These are phyloP conservation scores for Acanthopagrus latus DNA, from an alignment of 2,797 vertebrate genomes.

Conservation along the genomic window DNA sequence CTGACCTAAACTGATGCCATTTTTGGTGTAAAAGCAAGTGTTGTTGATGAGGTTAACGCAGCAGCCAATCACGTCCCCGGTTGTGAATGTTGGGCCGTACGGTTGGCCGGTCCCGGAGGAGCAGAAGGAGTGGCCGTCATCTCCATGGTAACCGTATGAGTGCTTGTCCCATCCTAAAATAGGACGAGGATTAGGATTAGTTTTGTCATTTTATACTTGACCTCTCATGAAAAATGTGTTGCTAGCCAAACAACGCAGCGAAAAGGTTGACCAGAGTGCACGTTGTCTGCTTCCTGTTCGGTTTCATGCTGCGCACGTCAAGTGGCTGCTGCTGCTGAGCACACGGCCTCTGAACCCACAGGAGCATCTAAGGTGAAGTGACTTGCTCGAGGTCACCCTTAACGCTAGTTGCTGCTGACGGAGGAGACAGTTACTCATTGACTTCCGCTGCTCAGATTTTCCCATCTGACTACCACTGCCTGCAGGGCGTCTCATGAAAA, in stretches of 20 bases:
- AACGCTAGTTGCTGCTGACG: neutral
- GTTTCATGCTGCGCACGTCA: neutral
- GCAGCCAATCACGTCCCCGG: conserved; percentile 97
- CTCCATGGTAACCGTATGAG: conserved; percentile 98
- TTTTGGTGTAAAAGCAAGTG: conserved; percentile 99
- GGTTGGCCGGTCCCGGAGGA: conserved; percentile 98
- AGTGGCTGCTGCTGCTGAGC: conserved; percentile 15
- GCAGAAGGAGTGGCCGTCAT: conserved; percentile 98
- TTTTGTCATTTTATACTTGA: conserved; percentile 36
- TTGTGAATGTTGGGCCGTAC: conserved; percentile 97
- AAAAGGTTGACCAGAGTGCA: neutral
- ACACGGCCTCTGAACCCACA: conserved; percentile 13
- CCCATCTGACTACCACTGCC: conserved; percentile 50
- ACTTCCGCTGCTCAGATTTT: conserved; percentile 60
- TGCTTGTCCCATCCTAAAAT: conserved; percentile 96
- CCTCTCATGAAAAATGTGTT: conserved; percentile 29
- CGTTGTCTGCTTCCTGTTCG: conserved; percentile 1
- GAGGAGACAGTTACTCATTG: conserved; percentile 59
- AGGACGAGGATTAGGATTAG: conserved; percentile 59
- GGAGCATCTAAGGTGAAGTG: conserved; percentile 31
- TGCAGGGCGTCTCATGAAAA: conserved; percentile 33
- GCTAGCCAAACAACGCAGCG: neutral
- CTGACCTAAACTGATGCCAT: conserved; percentile 95
- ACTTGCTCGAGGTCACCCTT: conserved; percentile 3
- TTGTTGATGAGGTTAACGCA: conserved; percentile 99